These are phyloP conservation scores for human (Homo sapiens) DNA, from an alignment of 2,113 vertebrate genomes.

Conservation along the genomic window GRCh38 chr14:92452001-92452500, in stretches of 20 bases:
- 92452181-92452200: not conserved
- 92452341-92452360: not conserved
- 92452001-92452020: not conserved
- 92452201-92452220: not conserved
- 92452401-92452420: not conserved
- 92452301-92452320: not conserved
- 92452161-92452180: not conserved
- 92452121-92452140: not conserved
- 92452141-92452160: no score
- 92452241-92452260: no score
- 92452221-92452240: not conserved
- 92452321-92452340: not conserved
- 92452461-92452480: not conserved
- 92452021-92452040: not conserved
- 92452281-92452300: no score
- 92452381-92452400: not conserved
- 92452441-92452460: not conserved
- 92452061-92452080: not conserved
- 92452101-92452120: not conserved
- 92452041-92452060: not conserved
- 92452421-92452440: not conserved
- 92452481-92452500: slow-evolving; percentile 10
- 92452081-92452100: not conserved
- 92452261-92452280: not conserved
- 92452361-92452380: not conserved